Evolutionary conservation across 2,888 invertebrate genomes (phyloP).

Genomic region (Tipula vernalis): DNA sequence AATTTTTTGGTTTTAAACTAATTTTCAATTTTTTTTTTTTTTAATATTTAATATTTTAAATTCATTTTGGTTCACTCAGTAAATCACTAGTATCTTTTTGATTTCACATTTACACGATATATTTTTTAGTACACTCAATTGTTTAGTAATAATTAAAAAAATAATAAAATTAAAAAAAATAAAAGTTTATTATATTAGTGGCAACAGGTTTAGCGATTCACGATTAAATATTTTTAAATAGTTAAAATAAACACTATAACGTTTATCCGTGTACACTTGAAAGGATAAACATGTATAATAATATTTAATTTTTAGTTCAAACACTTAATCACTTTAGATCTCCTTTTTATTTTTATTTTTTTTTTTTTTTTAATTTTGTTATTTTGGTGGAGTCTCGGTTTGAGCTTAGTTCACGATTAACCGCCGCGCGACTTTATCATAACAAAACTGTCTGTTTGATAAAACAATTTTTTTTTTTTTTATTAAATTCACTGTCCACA

Average conservation of each 20-base stretch:
- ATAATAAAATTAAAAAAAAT: background rate
- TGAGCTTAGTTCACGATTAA: conserved; percentile 5
- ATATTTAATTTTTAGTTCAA: background rate
- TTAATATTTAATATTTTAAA: background rate
- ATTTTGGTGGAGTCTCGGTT: background rate
- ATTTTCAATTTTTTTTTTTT: background rate
- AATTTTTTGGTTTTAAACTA: background rate
- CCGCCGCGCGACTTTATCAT: conserved; percentile 10
- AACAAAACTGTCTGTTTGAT: background rate
- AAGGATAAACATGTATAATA: background rate
- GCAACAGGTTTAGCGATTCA: conserved; percentile 14
- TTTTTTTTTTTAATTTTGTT: background rate
- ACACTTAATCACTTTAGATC: background rate
- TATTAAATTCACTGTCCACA: background rate
- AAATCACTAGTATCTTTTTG: background rate
- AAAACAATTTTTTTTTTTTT: background rate
- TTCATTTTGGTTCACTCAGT: background rate
- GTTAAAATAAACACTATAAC: background rate
- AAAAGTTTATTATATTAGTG: conserved; percentile 13
- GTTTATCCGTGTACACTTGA: background rate
- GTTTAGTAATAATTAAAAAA: background rate
- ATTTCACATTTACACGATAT: conserved; percentile 1
- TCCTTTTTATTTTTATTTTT: background rate
- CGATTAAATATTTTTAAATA: background rate
- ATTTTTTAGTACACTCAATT: background rate